Conservation (phyloP, 2,888 invertebrate genomes). For the Barypeithes pellucidus region DNA sequence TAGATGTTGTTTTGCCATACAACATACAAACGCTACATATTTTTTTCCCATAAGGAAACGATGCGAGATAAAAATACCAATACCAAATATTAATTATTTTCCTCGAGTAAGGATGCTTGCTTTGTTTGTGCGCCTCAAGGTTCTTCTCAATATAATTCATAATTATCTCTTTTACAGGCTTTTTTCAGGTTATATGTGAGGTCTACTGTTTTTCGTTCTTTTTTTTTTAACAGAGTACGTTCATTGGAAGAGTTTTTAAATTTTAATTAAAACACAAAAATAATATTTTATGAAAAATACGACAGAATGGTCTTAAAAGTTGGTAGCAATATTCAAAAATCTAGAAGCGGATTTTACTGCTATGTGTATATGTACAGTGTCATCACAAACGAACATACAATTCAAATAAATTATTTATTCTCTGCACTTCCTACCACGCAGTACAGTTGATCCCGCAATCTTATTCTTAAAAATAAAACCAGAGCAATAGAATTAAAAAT, state of each 20-base stretch:
- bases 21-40: not conserved
- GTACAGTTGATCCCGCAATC: no score
- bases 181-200: not conserved
- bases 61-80: not conserved
- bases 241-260: not conserved
- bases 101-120: not conserved
- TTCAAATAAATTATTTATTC: no score
- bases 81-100: no score
- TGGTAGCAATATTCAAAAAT: no score
- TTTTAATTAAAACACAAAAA: not conserved
- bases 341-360: no score
- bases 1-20: not conserved
- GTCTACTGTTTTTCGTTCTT: conserved; percentile 29
- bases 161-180: conserved; percentile 28
- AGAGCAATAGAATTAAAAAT: no score
- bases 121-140: conserved; percentile 11
- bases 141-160: conserved; percentile 1
- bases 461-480: no score
- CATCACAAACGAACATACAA: no score
- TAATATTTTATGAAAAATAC: not conserved
- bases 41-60: not conserved
- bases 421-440: no score
- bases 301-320: not conserved
- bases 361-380: no score
- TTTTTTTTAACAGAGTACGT: not conserved